Evolutionary conservation across 2,888 invertebrate species (phyloP).

Genomic region (Baccha elongata): DNA sequence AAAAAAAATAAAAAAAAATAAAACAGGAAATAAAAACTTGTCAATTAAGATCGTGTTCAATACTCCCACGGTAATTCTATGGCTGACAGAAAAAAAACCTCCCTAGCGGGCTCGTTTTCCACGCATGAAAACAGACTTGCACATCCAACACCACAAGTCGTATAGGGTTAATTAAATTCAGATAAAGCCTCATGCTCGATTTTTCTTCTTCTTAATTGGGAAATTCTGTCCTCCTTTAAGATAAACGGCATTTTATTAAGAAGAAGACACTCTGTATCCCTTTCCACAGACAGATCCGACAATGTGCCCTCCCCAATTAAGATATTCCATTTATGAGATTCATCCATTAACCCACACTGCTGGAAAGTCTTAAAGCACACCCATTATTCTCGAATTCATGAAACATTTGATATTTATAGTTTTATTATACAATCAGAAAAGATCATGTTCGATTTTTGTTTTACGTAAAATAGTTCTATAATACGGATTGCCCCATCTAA

Average conservation of each 20-base stretch:
- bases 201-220: slow-evolving; percentile 41
- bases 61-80: slow-evolving; percentile 58
- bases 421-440: slow-evolving; percentile 59
- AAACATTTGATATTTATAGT: slow-evolving; percentile 51
- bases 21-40: slow-evolving; percentile 33
- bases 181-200: slow-evolving; percentile 51
- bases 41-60: slow-evolving; percentile 51
- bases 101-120: slow-evolving; percentile 32
- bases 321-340: slow-evolving; percentile 5
- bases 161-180: slow-evolving; percentile 71
- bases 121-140: slow-evolving; percentile 27
- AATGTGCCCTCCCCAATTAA: slow-evolving; percentile 10
- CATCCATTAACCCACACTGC: slow-evolving; percentile 25
- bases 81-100: slow-evolving; percentile 8
- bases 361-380: background rate
- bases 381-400: slow-evolving; percentile 12
- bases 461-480: background rate
- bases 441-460: background rate
- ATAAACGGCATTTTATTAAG: slow-evolving; percentile 18
- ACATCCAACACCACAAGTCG: slow-evolving; percentile 33
- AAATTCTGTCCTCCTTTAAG: slow-evolving; percentile 42
- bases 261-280: slow-evolving; percentile 30
- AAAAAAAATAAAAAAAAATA: slow-evolving; percentile 11
- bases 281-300: background rate
- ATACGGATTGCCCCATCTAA: background rate